Evolutionary conservation across 2,888 invertebrate species (phyloP).

Genomic region (Drosophila flavopinicola): DNA sequence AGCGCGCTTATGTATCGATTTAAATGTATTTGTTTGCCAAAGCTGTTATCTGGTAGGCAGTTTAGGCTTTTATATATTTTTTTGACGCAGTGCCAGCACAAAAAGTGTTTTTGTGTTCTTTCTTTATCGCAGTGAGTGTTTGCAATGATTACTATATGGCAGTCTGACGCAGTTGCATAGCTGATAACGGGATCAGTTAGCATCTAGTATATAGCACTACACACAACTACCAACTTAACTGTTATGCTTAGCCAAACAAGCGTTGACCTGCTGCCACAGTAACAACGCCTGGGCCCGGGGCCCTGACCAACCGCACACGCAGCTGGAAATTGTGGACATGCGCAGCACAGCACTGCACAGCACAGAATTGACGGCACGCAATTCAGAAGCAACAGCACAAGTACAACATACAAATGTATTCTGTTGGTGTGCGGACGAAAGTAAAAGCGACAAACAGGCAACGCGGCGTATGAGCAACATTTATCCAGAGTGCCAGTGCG

Average conservation of each 20-base stretch:
- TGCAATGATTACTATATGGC: not conserved
- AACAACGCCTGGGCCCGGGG: conserved; percentile 15
- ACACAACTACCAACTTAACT: not conserved
- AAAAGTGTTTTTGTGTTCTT: not conserved
- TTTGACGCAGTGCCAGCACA: conserved; percentile 22
- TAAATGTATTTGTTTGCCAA: conserved; percentile 17
- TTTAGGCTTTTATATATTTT: conserved; percentile 6
- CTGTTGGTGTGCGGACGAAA: conserved; percentile 29
- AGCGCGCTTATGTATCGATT: conserved; percentile 24
- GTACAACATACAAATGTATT: conserved; percentile 40
- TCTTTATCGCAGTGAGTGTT: conserved; percentile 4
- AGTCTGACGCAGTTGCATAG: conserved; percentile 25
- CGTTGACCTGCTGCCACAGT: conserved; percentile 44
- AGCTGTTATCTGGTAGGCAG: conserved; percentile 21
- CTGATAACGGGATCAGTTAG: conserved; percentile 3
- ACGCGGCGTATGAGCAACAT: conserved; percentile 73
- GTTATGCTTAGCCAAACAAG: conserved; percentile 28
- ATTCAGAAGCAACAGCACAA: conserved; percentile 66
- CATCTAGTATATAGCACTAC: not conserved
- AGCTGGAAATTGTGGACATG: conserved; percentile 58
- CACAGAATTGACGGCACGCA: conserved; percentile 58
- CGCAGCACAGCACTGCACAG: conserved; percentile 51
- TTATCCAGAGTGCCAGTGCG: conserved; percentile 57
- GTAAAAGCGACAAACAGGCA: conserved; percentile 57
- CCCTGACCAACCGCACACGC: conserved; percentile 30